Evolutionary conservation across 2,113 vertebrate species (phyloP).

Genomic region (Athene cunicularia): DNA sequence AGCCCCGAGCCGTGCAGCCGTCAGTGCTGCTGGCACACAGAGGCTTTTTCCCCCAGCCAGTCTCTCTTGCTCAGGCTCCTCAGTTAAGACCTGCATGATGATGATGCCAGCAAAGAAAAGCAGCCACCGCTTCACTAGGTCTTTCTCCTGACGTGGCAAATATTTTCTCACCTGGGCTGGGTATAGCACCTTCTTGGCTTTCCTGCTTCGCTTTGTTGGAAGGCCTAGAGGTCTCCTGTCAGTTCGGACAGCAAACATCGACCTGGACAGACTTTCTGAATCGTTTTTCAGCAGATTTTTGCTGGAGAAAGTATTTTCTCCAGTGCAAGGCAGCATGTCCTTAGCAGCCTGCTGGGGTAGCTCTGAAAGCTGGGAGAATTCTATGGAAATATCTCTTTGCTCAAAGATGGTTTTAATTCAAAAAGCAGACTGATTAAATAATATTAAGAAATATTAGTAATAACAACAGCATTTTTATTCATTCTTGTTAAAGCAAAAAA

Average conservation of each 20-base stretch:
- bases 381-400: not conserved
- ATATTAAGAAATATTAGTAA: constrained; percentile 1
- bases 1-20: not conserved
- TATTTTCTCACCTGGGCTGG: constrained; percentile 42
- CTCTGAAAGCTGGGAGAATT: constrained; percentile 6
- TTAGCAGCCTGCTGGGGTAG: not conserved
- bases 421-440: not conserved
- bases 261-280: not conserved
- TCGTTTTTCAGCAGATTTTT: constrained; percentile 7
- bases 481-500: not conserved
- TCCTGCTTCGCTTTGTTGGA: constrained; percentile 26
- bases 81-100: constrained; percentile 6
- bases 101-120: constrained; percentile 32
- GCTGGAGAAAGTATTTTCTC: not conserved
- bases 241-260: not conserved
- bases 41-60: not conserved
- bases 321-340: not conserved
- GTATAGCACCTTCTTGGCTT: constrained; percentile 57
- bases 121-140: constrained; percentile 44
- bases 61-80: not conserved
- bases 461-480: not conserved
- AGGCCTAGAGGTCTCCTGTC: constrained; percentile 3
- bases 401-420: not conserved
- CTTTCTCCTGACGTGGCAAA: constrained; percentile 48
- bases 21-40: not conserved